phyloP scores from a whole-genome alignment of 2,888 invertebrate genomes.

The Alviniconcha strummeri region DNA sequence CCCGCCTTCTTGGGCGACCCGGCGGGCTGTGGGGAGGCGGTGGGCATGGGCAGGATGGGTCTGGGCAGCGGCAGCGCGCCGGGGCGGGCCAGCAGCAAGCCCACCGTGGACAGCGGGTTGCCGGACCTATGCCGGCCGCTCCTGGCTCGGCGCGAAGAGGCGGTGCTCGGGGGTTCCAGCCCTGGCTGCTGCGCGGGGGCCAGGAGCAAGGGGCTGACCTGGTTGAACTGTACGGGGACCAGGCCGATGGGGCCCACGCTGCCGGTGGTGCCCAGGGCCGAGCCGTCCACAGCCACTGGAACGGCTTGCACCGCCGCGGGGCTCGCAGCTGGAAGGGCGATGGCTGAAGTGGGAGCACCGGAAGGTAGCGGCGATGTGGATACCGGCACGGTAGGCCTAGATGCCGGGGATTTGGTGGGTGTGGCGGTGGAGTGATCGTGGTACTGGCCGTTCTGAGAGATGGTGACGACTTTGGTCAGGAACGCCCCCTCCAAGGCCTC shows the following conservation, averaged over 20 bases:
- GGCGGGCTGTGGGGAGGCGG: not conserved
- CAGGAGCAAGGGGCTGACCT: not conserved
- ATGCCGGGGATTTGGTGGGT: not conserved
- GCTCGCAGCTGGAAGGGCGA: no score
- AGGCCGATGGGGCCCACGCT: slow-evolving; percentile 11
- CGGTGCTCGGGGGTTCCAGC: not conserved
- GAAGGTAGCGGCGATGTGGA: no score
- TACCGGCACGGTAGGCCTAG: not conserved
- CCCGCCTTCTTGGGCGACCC: not conserved
- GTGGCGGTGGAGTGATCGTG: slow-evolving; percentile 19
- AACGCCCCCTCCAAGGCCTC: slow-evolving; percentile 58
- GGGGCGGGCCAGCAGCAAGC: not conserved
- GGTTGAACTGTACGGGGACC: not conserved
- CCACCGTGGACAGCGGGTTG: no score
- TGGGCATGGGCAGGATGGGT: not conserved
- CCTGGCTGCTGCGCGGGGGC: not conserved
- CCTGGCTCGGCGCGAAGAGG: not conserved
- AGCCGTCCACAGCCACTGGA: not conserved
- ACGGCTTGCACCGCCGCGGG: not conserved
- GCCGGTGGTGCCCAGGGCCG: slow-evolving; percentile 15
- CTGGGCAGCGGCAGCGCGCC: no score
- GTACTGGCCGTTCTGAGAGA: slow-evolving; percentile 34
- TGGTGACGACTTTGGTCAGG: slow-evolving; percentile 52
- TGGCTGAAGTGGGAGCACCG: no score
- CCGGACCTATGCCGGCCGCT: not conserved